Evolutionary conservation across 2,888 invertebrate genomes (phyloP), one percentile per base, ranked within the genome.

Genomic region (Hemistola chrysoprasaria): DNA sequence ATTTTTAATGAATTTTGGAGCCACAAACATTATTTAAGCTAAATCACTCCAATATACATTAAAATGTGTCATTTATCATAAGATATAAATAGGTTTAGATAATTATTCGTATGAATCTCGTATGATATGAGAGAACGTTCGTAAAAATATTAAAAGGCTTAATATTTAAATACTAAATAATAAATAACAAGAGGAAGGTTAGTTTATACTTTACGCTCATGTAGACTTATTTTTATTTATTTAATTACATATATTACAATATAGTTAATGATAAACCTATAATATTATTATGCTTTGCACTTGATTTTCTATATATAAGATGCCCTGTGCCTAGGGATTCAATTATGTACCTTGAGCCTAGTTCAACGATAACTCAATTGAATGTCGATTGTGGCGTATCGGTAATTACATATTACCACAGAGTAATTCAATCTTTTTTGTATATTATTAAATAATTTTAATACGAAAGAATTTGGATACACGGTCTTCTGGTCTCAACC

Each of bases 121-220:
- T 45, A 47, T 50, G 54, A 52, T 38, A 55, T 55, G 55, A 45
- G 39, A 48, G 45, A 47, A 48, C 29, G 16, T 46, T 48, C 47
- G 37, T 47, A 47, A 53, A 53, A 52, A 50, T 44, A 49, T 50
- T 54, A 47, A 50, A 50, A 50, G 47, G 47, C 48, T 45, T 41
- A 47, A 47, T 55, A 46, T 51, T 54, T 48, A 54, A 53, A 68
- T 56, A 63, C 65, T 71, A 72, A 66, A 71, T 70, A 73, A 69
- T 73, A 68, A 72, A 68, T 71, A 73, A 72, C 70, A 67, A 68
- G 70, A 67, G 72, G 72, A 72, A 71, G 71, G 63, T 69, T 68
- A 65, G 62, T 51, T 54, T 52, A 44, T 53, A 53, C 45, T 50
- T 51, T 52, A 55, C 52, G 52, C 48, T 40, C 50, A 55, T 47